These are phyloP conservation scores for Rattus rattus DNA, from an alignment of 2,113 vertebrate genomes.

Conservation along the genomic window DNA sequence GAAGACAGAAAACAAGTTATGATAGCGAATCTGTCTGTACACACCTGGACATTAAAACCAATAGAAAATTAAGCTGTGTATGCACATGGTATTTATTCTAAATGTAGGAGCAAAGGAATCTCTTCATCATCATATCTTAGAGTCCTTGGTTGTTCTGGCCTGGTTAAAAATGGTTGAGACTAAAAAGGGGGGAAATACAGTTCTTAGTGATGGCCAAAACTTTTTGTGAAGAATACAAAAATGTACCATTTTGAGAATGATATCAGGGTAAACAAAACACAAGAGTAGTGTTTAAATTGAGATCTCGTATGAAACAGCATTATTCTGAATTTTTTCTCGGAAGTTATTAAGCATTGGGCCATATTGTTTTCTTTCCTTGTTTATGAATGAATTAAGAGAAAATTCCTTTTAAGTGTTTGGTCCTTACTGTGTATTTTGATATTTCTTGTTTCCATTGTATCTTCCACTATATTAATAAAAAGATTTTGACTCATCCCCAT, in stretches of 20 bases:
- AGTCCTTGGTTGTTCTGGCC: not conserved
- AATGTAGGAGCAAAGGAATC: not conserved
- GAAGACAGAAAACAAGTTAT: constrained; percentile 5
- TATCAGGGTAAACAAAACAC: not conserved
- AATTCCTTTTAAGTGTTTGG: not conserved
- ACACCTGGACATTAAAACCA: not conserved
- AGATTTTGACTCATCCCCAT: not conserved
- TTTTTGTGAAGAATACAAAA: constrained; percentile 28
- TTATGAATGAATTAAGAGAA: not conserved
- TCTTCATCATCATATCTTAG: not conserved
- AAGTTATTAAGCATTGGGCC: not conserved
- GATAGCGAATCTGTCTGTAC: not conserved
- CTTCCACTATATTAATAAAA: not conserved
- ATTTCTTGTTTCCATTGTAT: constrained; percentile 35
- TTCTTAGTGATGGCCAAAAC: not conserved
- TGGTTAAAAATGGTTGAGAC: not conserved
- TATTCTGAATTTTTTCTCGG: constrained; percentile 27
- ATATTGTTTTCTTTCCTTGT: not conserved
- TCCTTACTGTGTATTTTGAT: not conserved
- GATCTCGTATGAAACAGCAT: not conserved
- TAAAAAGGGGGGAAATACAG: not conserved
- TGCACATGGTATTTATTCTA: not conserved
- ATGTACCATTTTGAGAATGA: not conserved
- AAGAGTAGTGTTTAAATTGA: not conserved
- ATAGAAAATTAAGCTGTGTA: not conserved